Evolutionary conservation across 2,113 vertebrate genomes (phyloP), one percentile per base, ranked within the genome.

Genomic region (Pseudolaguvia tuberculata): DNA sequence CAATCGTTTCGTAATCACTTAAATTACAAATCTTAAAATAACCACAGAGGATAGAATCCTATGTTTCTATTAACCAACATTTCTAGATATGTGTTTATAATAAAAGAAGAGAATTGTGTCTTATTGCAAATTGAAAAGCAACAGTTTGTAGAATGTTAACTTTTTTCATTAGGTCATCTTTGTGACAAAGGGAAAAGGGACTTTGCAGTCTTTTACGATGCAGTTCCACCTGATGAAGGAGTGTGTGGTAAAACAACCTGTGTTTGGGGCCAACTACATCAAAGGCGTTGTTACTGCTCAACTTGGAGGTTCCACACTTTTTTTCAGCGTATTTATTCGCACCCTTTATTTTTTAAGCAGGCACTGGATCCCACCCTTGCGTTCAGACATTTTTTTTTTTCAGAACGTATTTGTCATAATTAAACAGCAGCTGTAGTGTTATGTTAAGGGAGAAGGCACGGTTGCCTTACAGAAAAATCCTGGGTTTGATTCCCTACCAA

Each of bases 191-290:
- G 94, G 92, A 5, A 93, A 87, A 59, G 96, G 98, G 50, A 81
- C 91, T 2, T 89, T 98, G 89, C 93, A 93, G 87, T 98, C 96
- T 3, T 96, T 99, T 29, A 93, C 97, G 93, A 96, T 98, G 94
- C 96, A 96, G 0, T 98, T 98, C 80, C 98, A 99, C 80, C 89
- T 98, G 80, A 89, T 96, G 89, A 99, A 96, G 85, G 93, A 93
- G 75, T 98, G 94, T 78, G 96, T 98, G 87, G 91, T 99, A 81
- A 99, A 98, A 79, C 97, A 99, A 75, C 97, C 96, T 0, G 96
- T 98, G 29, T 90, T 99, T 21, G 97, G 96, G 42, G 96, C 96
- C 48, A 99, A 99, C 87, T 99, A 95, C 74, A 91, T 99, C 84
- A 98, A 95, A 82, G 96, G 95, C 0, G 89, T 81, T 0, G 88